Percentiles rank a stretch among this genome's conserved stretches.
Evolutionary conservation across 2,113 vertebrate species (phyloP).

Genomic region (Regulus satrapa): DNA sequence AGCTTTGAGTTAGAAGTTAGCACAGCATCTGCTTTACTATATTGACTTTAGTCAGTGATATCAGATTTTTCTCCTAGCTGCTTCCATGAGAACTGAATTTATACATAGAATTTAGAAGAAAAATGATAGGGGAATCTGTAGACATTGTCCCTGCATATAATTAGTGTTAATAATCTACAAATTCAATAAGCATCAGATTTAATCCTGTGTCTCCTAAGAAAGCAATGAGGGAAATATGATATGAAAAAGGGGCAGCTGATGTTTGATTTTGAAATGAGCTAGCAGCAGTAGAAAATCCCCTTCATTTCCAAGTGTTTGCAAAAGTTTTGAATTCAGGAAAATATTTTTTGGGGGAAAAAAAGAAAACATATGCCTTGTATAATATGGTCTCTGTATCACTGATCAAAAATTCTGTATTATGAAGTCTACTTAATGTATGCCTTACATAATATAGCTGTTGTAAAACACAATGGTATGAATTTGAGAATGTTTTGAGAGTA

Average conservation of each 20-base stretch:
- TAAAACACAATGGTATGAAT: not conserved
- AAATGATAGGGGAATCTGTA: not conserved
- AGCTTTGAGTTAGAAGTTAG: not conserved
- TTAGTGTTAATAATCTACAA: not conserved
- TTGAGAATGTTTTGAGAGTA: not conserved
- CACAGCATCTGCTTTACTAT: not conserved
- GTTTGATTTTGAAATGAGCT: not conserved
- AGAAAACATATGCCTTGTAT: not conserved
- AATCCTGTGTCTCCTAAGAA: not conserved
- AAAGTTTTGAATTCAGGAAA: slow-evolving; percentile 15
- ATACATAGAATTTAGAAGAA: not conserved
- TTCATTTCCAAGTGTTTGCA: slow-evolving; percentile 14
- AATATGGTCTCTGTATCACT: not conserved
- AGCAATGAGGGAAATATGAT: not conserved
- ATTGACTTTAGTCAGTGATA: not conserved
- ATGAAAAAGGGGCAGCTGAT: not conserved
- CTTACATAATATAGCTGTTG: not conserved
- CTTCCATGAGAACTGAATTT: not conserved
- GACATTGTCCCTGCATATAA: not conserved
- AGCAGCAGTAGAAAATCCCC: not conserved
- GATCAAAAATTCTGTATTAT: not conserved
- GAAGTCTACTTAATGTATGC: not conserved
- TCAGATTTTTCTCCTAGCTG: not conserved
- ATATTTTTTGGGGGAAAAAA: not conserved
- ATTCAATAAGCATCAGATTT: not conserved